Evolutionary conservation across 2,113 vertebrate species (phyloP), one percentile per base, ranked within the genome.

Genomic region (Pantherophis guttatus): DNA sequence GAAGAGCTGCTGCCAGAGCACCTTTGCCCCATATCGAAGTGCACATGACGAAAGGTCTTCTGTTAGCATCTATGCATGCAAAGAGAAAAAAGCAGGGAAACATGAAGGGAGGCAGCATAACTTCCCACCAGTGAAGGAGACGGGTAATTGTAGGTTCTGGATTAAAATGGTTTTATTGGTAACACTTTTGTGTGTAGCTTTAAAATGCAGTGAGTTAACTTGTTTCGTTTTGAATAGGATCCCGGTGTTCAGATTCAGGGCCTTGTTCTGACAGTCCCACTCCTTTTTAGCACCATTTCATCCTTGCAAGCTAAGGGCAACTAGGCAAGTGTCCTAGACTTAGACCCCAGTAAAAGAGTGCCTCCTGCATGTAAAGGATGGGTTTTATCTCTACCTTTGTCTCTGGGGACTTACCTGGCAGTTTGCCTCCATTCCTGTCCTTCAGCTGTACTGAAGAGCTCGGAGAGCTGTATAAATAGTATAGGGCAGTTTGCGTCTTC

Each of bases 391-490:
- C 44, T 54, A 85, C 92, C 50, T 0, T 0, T 81, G 0, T 0
- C 33, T 2, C 59, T 53, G 65, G 0, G 0, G n/a, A 44, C 97
- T 81, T 96, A 98, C 98, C 98, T 98, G 97, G 97, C 97, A 0
- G 85, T 98, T 95, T 98, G 97, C 93, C 95, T 97, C 98, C 98
- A 98, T 86, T 96, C 90, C 62, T 93, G 89, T 1, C 96, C 97
- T 0, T 94, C 93, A 0, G 97, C 94, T 58, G 91, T 96, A 87
- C 95, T 95, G 90, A 98, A 86, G 55, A 98, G 97, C 48, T 98
- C 98, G 58, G 98, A 98, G 88, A 98, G 96, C 94, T 98, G 98
- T 94, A 98, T 94, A 95, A 98, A 98, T 91, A 98, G 97, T 54
- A 89, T 91, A 0, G 96, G 96, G 52, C 53, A 85, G 88, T n/a